Conservation (phyloP, 2,113 vertebrate species). For the Brachypodius melanocephalos region DNA sequence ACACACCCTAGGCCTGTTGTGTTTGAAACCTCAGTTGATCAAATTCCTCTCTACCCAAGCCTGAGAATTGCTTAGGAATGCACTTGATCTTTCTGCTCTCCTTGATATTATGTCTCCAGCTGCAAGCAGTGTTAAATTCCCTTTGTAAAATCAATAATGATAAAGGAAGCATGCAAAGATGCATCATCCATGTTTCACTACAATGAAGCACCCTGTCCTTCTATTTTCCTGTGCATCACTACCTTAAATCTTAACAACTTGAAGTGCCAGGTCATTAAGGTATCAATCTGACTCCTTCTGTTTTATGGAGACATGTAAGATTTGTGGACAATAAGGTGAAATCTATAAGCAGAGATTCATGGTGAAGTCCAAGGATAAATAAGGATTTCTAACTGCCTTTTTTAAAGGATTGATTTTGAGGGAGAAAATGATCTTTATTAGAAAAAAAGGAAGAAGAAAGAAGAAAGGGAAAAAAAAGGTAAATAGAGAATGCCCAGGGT, state of each 20-base stretch:
- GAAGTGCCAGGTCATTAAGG: not conserved
- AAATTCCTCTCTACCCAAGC: not conserved
- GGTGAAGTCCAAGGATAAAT: not conserved
- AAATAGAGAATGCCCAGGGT: not conserved
- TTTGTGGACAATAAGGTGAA: not conserved
- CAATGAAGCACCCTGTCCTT: not conserved
- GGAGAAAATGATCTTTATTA: not conserved
- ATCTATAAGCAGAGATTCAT: not conserved
- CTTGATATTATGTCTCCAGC: not conserved
- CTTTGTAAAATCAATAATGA: not conserved
- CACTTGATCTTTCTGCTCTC: not conserved
- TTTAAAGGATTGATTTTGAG: not conserved
- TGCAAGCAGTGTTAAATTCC: not conserved
- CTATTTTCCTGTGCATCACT: not conserved
- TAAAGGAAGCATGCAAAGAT: not conserved
- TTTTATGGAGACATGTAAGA: not conserved
- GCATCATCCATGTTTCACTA: not conserved
- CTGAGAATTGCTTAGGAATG: not conserved
- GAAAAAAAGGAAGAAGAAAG: not conserved
- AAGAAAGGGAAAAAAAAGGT: not conserved
- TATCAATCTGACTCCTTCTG: not conserved
- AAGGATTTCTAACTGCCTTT: not conserved
- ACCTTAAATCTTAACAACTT: not conserved
- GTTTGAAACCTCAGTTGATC: not conserved
- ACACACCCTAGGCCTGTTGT: not conserved